Evolutionary conservation across 2,888 invertebrate genomes (phyloP), one percentile per base, ranked within the genome.

Genomic region (Seladonia tumulorum): DNA sequence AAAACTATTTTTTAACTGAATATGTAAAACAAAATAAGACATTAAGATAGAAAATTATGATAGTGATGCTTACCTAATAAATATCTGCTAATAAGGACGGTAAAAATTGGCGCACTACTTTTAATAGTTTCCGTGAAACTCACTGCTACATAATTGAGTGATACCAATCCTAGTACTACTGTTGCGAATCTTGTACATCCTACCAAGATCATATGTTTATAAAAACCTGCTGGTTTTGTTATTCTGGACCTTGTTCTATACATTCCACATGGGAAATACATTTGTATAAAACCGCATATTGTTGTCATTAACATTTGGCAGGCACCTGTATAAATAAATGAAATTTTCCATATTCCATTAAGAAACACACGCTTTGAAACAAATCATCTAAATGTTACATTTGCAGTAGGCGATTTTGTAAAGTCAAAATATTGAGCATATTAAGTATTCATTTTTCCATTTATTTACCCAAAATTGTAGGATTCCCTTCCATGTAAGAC

Each of bases 71-170:
- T 95, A 96, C 96, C 96, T 94, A 96, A 95, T 91, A 96, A 95
- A 94, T 96, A 95, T 94, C 97, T 96, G 76, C 97, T 97, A 91
- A 98, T 97, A 86, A 97, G 94, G 82, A 98, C 97, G 66, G 98
- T 98, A 94, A 97, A 97, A 78, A 97, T 95, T 63, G 98, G 98
- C 29, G 97, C 97, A 53, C 97, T 97, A 95, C 97, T 97, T 94
- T 98, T 98, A 73, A 98, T 97, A 22, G 97, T 97, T 95, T 97
- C 97, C 72, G 97, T 97, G 94, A 98, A 98, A 94, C 97, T 97
- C 81, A 97, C 97, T 85, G 97, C 97, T 82, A 97, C 97, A 95
- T 97, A 97, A 95, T 97, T 97, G 80, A 98, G 95, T 14, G 97
- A 97, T 78, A 97, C 96, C 90, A 97, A 95, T 80, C 97, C 97